phyloP scores from a whole-genome alignment of 2,113 vertebrate species.

The Stigmatopora argus region DNA sequence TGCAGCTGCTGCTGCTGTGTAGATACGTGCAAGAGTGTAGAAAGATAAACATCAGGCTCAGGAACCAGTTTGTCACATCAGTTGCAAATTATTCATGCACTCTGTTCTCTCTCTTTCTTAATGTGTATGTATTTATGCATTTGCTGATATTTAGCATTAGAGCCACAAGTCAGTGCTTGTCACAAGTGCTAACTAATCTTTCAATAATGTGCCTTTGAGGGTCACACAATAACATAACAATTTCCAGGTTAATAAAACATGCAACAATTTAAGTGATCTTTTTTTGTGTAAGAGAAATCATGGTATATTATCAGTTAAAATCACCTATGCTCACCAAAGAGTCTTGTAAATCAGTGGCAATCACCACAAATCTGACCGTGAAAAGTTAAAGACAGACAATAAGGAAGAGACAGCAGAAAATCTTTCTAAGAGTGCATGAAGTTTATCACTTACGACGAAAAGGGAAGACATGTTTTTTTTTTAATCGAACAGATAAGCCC shows the following conservation, averaged over 20 bases:
- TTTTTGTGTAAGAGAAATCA: background rate
- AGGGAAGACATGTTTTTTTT: background rate
- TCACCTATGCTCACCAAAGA: background rate
- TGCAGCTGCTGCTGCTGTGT: conserved; percentile 39
- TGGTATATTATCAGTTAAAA: background rate
- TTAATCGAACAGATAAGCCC: background rate
- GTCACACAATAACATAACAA: conserved; percentile 11
- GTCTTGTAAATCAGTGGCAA: background rate
- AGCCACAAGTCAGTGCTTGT: conserved; percentile 36
- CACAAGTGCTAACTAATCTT: conserved; percentile 35
- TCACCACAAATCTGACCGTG: conserved; percentile 2
- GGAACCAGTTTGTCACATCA: conserved; percentile 39
- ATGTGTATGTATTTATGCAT: conserved; percentile 16
- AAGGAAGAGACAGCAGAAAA: background rate
- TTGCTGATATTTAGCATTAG: conserved; percentile 43
- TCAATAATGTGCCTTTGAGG: conserved; percentile 15
- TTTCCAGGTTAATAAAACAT: background rate
- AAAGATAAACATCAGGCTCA: conserved; percentile 49
- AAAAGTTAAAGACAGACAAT: background rate
- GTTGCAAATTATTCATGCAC: conserved; percentile 29
- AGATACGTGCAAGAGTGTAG: conserved; percentile 33
- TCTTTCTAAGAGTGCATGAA: background rate
- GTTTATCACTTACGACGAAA: background rate
- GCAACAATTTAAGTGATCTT: background rate
- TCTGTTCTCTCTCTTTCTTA: conserved; percentile 12